Evolutionary conservation across 2,797 vertebrate species (phyloP).

Genomic region (Luscinia luscinia): DNA sequence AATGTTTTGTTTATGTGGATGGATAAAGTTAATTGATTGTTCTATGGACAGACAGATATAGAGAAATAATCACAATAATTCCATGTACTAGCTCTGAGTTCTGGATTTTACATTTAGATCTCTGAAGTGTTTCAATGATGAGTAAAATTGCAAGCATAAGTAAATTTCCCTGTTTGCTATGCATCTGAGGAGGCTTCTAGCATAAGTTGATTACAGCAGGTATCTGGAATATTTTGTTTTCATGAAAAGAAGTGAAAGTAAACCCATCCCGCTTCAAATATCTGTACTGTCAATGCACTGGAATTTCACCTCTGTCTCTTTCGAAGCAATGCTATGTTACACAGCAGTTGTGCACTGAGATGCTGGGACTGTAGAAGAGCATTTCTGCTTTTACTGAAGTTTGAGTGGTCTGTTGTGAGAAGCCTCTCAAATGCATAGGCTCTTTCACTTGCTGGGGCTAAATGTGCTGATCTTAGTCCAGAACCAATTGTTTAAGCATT

Average conservation of each 20-base stretch:
- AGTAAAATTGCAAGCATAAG: constrained; percentile 15
- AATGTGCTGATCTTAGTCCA: constrained; percentile 42
- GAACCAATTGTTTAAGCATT: constrained; percentile 18
- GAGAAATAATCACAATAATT: constrained; percentile 18
- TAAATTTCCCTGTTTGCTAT: constrained; percentile 18
- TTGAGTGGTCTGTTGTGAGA: background rate
- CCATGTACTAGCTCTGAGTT: background rate
- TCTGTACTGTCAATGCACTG: background rate
- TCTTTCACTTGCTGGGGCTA: constrained; percentile 25
- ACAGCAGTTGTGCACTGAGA: background rate
- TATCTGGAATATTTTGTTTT: background rate
- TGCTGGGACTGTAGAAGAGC: background rate
- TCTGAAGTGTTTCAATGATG: constrained; percentile 6
- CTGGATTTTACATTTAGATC: constrained; percentile 50
- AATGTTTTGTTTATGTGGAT: constrained; percentile 3
- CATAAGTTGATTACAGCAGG: background rate
- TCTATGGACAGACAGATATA: constrained; percentile 44
- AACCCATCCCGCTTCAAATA: background rate
- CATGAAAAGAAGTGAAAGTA: background rate
- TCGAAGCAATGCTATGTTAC: background rate
- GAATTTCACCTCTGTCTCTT: background rate
- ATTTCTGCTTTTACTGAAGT: background rate
- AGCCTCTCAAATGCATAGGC: constrained; percentile 52
- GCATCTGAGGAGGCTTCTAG: constrained; percentile 60
- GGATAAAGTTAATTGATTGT: background rate